Evolutionary conservation across 2,113 vertebrate species (phyloP), one percentile per base, ranked within the genome.

Genomic region (Lycaon pictus): DNA sequence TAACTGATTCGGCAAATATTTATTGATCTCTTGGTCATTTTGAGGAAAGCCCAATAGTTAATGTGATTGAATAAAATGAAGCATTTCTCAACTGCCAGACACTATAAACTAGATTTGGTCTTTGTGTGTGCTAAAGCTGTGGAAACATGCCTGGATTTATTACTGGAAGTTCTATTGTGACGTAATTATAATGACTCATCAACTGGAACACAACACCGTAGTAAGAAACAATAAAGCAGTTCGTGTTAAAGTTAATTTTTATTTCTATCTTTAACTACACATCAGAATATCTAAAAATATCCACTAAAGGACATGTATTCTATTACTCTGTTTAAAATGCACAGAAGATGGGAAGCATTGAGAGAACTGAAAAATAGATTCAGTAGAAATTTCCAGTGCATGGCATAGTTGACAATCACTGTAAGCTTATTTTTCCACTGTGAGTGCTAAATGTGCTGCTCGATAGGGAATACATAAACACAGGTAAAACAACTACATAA

Each of bases 161-260:
- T 96, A 60, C 43, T 82, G 37, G 62, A 96, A 96, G 76, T 67
- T 62, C 9, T 94, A 13, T 62, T 71, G n/a, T 90, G 25, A 80
- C 7, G 29, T 93, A 69, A 84, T 69, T 93, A 48, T 92, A 79
- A 79, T 84, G 37, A n/a, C 53, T 88, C 25, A 76, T 79, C 25
- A 77, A 53, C 58, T 65, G 22, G 48, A 81, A 88, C 48, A 86
- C 43, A 84, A 17, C 6, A 32, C 10, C 72, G 35, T 76, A 63
- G 27, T 43, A 71, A 81, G 62, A 93, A 60, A 72, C 8, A 87
- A 22, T 19, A 83, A 96, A 87, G 13, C 17, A 65, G 17, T 51
- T 92, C 32, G 35, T 60, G 10, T 43, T 48, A 16, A 63, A 23
- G 23, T 20, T 93, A 71, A 29, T 16, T 67, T 93, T 90, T 90